Base-by-base conservation (phyloP, 1,140 invertebrate genomes). In the Dendroctonus ponderosae region DNA sequence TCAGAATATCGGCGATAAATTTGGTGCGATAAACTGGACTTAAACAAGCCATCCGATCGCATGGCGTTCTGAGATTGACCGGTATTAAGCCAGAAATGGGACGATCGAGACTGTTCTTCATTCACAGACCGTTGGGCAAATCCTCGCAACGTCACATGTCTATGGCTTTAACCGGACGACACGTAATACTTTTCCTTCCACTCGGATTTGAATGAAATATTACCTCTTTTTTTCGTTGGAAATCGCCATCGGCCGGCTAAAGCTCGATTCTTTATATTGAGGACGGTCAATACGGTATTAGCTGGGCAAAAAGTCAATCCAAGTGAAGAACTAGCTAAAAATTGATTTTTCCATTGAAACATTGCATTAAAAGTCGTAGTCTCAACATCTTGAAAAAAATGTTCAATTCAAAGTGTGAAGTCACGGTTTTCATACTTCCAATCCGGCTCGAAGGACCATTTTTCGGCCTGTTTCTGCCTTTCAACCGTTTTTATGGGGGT, bases 121-220 rank as follows among this genome's bases (percentile, higher is more conserved):
- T 77, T 77, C 75, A 77, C 75, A 75, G 73, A 63, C 73, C 74
- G 74, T 72, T 77, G 74, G 60, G 69, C 74, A 76, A 75, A 77
- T 77, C 64, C 64, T 66, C 40, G 48, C 49, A 57, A 66, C 57
- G 64, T 66, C 64, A 52, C 64, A 58, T 66, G 64, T 66, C 64
- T 59, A 52, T 66, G 49, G 42, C 38, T 41, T 48, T 26, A 43
- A 66, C 56, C 64, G 64, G 54, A 66, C 64, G 64, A 66, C 64
- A 66, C 54, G 46, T 59, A 66, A 66, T 66, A 66, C 64, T 58
- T 66, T 66, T 66, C 64, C 64, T 66, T 66, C 56, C 56, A 48
- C 44, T 66, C 56, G 64, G 64, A 66, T 66, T 66, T 66, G 56
- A 66, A 66, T 66, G 64, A 66, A 66, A 51, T 66, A 66, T 66